Evolutionary conservation across 2,888 invertebrate species (phyloP).

Genomic region (Cinara cedri): DNA sequence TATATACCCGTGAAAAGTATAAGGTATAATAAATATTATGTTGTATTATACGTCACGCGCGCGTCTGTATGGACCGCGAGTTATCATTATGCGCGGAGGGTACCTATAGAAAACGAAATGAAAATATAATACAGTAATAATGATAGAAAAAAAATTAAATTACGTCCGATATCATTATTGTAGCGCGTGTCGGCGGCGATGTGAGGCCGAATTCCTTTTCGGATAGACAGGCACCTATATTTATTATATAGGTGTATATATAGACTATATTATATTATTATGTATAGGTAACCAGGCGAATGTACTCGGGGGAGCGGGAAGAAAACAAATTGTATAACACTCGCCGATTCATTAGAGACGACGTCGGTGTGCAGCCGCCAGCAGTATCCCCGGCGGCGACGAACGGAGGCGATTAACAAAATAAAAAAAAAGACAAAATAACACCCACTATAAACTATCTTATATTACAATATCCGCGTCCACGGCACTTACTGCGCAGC

Average conservation of each 20-base stretch:
- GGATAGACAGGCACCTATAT: constrained; percentile 41
- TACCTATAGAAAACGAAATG: constrained; percentile 20
- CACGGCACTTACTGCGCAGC: too few relatives aligned
- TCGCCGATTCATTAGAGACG: constrained; percentile 42
- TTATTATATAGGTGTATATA: too few relatives aligned
- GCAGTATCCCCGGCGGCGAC: not conserved
- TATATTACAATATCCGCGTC: too few relatives aligned
- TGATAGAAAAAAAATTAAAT: not conserved
- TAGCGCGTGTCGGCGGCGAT: not conserved
- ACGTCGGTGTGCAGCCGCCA: not conserved
- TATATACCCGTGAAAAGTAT: too few relatives aligned
- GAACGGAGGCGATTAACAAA: constrained; percentile 37
- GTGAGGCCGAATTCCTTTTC: constrained; percentile 51
- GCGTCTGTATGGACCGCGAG: too few relatives aligned
- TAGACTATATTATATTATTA: too few relatives aligned
- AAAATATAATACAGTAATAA: too few relatives aligned
- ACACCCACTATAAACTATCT: too few relatives aligned
- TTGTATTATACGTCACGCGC: too few relatives aligned
- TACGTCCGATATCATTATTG: constrained; percentile 26
- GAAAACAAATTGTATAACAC: constrained; percentile 52
- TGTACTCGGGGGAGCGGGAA: not conserved
- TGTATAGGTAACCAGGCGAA: not conserved
- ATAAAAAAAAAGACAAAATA: not conserved
- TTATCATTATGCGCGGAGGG: constrained; percentile 19
- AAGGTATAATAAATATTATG: too few relatives aligned